phyloP scores from a whole-genome alignment of 2,888 invertebrate species.

The Acleris cristana region DNA sequence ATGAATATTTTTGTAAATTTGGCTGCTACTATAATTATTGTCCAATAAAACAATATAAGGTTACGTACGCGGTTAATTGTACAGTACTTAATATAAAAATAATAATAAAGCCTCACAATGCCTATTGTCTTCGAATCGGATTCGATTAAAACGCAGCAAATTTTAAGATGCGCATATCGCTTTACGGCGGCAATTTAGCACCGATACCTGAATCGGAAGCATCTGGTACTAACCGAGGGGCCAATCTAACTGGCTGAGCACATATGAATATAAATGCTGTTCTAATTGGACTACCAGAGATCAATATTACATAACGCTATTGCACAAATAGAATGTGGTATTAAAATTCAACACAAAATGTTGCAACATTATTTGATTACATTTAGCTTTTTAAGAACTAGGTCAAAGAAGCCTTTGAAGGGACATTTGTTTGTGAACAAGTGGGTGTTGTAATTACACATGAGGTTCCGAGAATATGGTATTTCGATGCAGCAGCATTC shows the following conservation, averaged over 20 bases:
- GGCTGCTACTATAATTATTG: too few relatives aligned
- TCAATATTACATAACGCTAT: conserved; percentile 33
- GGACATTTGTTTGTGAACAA: neutral
- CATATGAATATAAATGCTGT: conserved; percentile 3
- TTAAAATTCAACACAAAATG: neutral
- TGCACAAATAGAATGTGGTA: conserved; percentile 23
- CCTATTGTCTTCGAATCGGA: neutral
- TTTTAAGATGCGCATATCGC: neutral
- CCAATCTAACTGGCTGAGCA: neutral
- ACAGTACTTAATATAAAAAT: neutral
- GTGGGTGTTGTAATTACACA: neutral
- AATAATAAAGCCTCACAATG: neutral
- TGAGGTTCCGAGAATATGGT: too few relatives aligned
- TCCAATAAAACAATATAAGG: too few relatives aligned
- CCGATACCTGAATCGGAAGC: neutral
- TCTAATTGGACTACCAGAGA: conserved; percentile 27
- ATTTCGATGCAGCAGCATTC: too few relatives aligned
- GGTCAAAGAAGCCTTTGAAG: neutral
- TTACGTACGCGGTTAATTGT: too few relatives aligned
- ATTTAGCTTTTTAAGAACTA: conserved; percentile 4
- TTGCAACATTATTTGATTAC: neutral
- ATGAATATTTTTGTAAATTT: too few relatives aligned
- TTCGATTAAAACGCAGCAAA: conserved; percentile 7
- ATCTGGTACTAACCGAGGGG: neutral
- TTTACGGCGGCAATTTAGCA: neutral